Evolutionary conservation across 1,140 invertebrate genomes (phyloP), one percentile per base, ranked within the genome.

Genomic region (Procambarus virginalis): DNA sequence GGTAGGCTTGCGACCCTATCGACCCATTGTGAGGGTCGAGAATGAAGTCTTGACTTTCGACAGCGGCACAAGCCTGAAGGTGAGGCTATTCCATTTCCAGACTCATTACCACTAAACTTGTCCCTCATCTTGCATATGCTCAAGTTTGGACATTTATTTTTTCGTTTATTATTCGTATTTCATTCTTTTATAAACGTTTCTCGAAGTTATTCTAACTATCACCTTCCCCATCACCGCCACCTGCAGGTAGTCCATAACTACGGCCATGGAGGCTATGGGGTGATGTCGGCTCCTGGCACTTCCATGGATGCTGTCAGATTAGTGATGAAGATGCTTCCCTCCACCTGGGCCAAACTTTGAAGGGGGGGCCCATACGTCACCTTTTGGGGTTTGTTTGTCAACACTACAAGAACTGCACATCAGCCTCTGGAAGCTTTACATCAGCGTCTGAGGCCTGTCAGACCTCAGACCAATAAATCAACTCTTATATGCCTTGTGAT

Each of bases 211-310:
- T 14, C 17, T 17, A 64, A 4, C 17, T 17, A 64, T 17, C 17
- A 17, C 0, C 60, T 17, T 22, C 68, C 58, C 10, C n/a, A 34
- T 68, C 45, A 3, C n/a, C 4, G 6, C 34, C n/a, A 55, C 46
- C 64, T 91, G 6, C 89, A 96, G 94, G 93, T 98, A 20, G 96
- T 99, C 0, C 98, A 99, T 93, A 98, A 98, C 94, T 99, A 99
- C 93, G 98, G 98, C 4, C 98, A 99, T 93, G 97, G 98, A 2
- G 97, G 97, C 4, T 97, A 98, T 94, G 98, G 98, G 8, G 96
- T 99, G 2, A 96, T 96, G 86, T 96, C 97, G 58, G 96, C 97
- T 12, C 98, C 97, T 20, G 98, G 98, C 58, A 98, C 97, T 2
- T 96, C 96, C 2, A 95, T 96, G 81, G 95, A 97, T 92, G 97